A percentile compares a stretch with the other conserved stretches of the same genome.
phyloP scores from a whole-genome alignment of 2,888 invertebrate species.

The Acronicta leporina region DNA sequence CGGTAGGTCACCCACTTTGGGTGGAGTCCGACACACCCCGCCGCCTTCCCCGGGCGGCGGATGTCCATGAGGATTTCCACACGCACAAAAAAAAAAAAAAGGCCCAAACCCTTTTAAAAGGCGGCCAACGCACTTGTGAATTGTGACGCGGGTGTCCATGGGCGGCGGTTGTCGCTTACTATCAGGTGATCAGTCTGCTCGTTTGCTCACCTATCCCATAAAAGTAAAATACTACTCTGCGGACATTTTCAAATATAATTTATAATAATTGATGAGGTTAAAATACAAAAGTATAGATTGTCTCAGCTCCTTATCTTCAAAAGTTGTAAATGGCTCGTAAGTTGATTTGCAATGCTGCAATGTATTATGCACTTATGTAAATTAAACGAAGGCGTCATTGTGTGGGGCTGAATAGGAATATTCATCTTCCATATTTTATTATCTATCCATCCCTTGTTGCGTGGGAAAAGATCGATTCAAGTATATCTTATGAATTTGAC shows the following conservation, averaged over 20 bases:
- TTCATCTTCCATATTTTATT: conserved; percentile 22
- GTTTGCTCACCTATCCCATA: too few species aligned
- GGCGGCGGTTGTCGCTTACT: too few species aligned
- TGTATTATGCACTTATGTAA: conserved; percentile 41
- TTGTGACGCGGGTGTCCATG: too few species aligned
- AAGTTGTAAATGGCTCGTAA: conserved; percentile 20
- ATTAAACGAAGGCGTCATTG: conserved; percentile 24
- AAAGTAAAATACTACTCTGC: not conserved
- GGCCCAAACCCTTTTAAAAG: too few species aligned
- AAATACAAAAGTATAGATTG: not conserved
- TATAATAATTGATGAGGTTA: not conserved
- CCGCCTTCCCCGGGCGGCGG: too few species aligned
- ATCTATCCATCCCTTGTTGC: conserved; percentile 12
- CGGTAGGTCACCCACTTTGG: too few species aligned
- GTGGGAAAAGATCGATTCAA: conserved; percentile 28
- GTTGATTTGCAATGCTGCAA: conserved; percentile 38
- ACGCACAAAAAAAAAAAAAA: too few species aligned
- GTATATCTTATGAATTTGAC: not conserved
- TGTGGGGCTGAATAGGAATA: conserved; percentile 35
- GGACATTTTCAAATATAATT: not conserved
- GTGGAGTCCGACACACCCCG: too few species aligned
- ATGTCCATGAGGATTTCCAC: too few species aligned
- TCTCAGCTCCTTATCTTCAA: conserved; percentile 6
- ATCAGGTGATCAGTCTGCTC: too few species aligned
- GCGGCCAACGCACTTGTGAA: too few species aligned